phyloP scores from a whole-genome alignment of 2,113 vertebrate species.

The Conger conger region DNA sequence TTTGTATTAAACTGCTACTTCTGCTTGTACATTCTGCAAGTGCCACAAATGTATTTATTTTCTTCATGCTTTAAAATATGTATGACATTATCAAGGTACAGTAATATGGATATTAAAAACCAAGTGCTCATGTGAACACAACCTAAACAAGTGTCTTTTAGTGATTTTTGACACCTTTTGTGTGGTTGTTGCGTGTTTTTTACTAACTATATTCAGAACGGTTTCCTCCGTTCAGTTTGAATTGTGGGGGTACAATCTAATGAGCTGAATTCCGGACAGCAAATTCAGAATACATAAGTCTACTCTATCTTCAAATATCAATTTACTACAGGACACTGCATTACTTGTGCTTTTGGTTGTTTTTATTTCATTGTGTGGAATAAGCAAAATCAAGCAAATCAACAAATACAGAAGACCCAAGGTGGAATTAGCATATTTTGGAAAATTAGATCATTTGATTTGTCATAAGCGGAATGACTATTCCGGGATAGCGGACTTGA shows the following conservation, averaged over 20 bases:
- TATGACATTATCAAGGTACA: slow-evolving; percentile 28
- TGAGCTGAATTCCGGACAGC: background rate
- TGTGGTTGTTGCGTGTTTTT: background rate
- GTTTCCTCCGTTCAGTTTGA: background rate
- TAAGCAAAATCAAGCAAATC: background rate
- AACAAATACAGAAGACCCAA: background rate
- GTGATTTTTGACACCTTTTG: background rate
- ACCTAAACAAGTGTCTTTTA: slow-evolving; percentile 6
- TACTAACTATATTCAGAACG: background rate
- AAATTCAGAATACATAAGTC: background rate
- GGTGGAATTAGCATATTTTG: background rate
- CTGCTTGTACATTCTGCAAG: slow-evolving; percentile 26
- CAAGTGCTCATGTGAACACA: slow-evolving; percentile 28
- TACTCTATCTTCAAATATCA: background rate
- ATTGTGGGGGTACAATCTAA: background rate
- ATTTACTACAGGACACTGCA: background rate
- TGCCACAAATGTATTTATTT: slow-evolving; percentile 26
- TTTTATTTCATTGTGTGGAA: background rate
- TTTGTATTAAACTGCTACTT: slow-evolving; percentile 12
- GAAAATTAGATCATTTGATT: background rate
- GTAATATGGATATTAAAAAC: slow-evolving; percentile 30
- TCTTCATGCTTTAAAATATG: slow-evolving; percentile 26
- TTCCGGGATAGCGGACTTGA: background rate
- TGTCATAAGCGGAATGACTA: background rate
- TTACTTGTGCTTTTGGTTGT: background rate